Evolutionary conservation across 2,113 vertebrate genomes (phyloP).

Genomic region (Onychostoma macrolepis): DNA sequence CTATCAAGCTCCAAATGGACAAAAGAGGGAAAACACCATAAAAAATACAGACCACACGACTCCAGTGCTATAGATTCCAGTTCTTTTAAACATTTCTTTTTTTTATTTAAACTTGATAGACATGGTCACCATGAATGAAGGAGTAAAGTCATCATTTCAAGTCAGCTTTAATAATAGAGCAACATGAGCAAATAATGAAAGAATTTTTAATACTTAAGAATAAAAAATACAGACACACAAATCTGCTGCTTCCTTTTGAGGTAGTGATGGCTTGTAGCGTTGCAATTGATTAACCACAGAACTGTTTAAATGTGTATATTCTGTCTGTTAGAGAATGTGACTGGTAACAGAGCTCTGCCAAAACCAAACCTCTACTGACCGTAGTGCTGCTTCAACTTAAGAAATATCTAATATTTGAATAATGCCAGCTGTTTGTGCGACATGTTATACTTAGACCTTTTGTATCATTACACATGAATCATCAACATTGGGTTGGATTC

Average conservation of each 20-base stretch:
- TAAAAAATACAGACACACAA: not conserved
- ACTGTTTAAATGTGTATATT: not conserved
- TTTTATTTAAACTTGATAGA: not conserved
- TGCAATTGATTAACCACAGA: conserved; percentile 4
- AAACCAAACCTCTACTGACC: not conserved
- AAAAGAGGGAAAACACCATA: not conserved
- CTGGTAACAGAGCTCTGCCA: not conserved
- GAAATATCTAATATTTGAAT: not conserved
- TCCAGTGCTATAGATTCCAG: not conserved
- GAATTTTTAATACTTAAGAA: not conserved
- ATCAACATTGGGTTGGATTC: not conserved
- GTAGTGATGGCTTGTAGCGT: not conserved
- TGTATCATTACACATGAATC: not conserved
- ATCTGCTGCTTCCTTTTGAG: not conserved
- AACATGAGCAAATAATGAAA: not conserved
- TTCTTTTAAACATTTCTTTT: not conserved
- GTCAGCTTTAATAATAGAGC: not conserved
- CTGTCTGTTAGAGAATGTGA: not conserved
- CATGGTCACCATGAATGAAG: not conserved
- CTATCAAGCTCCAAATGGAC: not conserved
- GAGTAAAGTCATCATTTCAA: not conserved
- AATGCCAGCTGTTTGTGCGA: not conserved
- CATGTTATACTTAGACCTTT: not conserved
- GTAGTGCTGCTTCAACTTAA: not conserved
- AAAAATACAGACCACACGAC: not conserved